Evolutionary conservation across 2,888 invertebrate genomes (phyloP), one percentile per base, ranked within the genome.

Genomic region (Protophormia terraenovae): DNA sequence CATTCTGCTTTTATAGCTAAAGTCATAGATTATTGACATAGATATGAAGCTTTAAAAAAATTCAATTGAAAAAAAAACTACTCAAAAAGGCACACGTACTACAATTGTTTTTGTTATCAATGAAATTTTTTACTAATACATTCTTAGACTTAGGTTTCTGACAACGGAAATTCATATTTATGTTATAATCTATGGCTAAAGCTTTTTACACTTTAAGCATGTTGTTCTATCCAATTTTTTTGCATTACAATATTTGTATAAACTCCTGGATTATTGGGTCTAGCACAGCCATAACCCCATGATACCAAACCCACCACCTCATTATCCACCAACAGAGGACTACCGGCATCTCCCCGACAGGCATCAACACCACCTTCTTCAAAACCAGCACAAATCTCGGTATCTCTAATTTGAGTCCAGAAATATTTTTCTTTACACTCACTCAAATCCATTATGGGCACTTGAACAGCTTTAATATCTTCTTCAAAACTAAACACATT

Each of bases 381-480:
- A 72, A 87, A 73, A 0, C 95, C 95, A 24, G 95, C 95, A 88
- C 95, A 95, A 0, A 95, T 89, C 94, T 95, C 95, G 0, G 91
- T 92, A 0, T 93, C 88, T 0, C 94, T 94, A 24, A 93, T 93
- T 14, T 87, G 91, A 0, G 89, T 89, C 35, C 27, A 53, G 0
- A 93, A 88, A 87, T 95, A 95, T 0, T 93, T 93, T 0, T 87
- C 79, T 5, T 87, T 89, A 83, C 95, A 95, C 0, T 90, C 88
- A 0, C 88, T 87, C 0, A 93, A 90, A 87, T 91, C 93, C 0
- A 94, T 93, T 87, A 94, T 94, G 0, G 93, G 93, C 1, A 95
- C 93, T 10, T 92, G 71, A 0, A 93, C 94, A 75, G 91, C 93
- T 89, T 94, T 94, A 14, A 94, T 88, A 8, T 83, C 35, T 16